Percentiles rank a stretch among this genome's conserved stretches.
Evolutionary conservation across 2,888 invertebrate genomes (phyloP).

Genomic region (Cheilosia soror): DNA sequence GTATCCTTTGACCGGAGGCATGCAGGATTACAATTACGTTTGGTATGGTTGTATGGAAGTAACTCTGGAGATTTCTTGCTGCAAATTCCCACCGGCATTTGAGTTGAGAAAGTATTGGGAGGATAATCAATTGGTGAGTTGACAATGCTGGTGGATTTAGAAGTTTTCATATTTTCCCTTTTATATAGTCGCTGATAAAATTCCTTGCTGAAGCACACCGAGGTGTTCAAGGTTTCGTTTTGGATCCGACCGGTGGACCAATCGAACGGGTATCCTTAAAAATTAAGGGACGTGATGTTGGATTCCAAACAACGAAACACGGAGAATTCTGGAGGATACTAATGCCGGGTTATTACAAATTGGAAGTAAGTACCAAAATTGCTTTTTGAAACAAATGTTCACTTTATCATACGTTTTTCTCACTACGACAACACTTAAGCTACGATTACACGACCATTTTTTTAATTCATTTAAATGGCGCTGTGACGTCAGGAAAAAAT

Average conservation of each 20-base stretch:
- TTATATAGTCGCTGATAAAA: slow-evolving; percentile 90
- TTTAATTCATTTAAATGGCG: no score
- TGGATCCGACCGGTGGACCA: slow-evolving; percentile 90
- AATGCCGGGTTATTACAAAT: slow-evolving; percentile 92
- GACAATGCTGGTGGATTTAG: no score
- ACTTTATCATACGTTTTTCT: neutral
- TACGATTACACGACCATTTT: no score
- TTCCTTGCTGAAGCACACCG: slow-evolving; percentile 94
- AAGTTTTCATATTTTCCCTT: slow-evolving; percentile 66
- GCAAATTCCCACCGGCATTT: slow-evolving; percentile 94
- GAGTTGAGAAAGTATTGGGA: slow-evolving; percentile 94
- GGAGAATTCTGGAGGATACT: slow-evolving; percentile 98
- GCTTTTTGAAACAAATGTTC: neutral
- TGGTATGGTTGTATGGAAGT: slow-evolving; percentile 97
- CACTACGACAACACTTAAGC: no score
- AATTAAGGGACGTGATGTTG: slow-evolving; percentile 92
- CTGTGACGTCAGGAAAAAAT: no score
- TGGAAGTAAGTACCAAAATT: slow-evolving; percentile 87
- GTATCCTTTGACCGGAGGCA: slow-evolving; percentile 92
- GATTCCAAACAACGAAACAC: slow-evolving; percentile 93
- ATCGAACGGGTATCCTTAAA: slow-evolving; percentile 91
- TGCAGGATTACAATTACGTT: slow-evolving; percentile 94
- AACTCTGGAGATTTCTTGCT: slow-evolving; percentile 97
- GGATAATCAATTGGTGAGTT: slow-evolving; percentile 91
- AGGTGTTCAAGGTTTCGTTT: slow-evolving; percentile 94